A percentile compares a stretch with the other conserved stretches of the same genome.
These are phyloP conservation scores for Noctua comes DNA, from an alignment of 2,888 invertebrate genomes.

Conservation along the genomic window DNA sequence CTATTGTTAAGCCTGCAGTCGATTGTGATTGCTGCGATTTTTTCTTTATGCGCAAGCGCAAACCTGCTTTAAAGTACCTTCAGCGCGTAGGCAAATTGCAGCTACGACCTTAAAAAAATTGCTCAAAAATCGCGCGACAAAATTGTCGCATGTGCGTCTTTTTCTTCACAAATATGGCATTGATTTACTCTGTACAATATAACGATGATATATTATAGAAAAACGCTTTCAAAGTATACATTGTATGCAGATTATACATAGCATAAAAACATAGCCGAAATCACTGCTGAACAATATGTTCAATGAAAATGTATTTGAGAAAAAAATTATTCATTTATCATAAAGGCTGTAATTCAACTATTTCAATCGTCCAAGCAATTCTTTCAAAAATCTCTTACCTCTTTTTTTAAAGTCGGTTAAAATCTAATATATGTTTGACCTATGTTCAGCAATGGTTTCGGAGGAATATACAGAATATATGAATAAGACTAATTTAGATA, in stretches of 20 bases:
- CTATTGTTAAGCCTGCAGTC: constrained; percentile 31
- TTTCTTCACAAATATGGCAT: constrained; percentile 58
- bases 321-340: neutral
- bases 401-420: neutral
- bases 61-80: constrained; percentile 36
- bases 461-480: constrained; percentile 71
- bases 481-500: constrained; percentile 84
- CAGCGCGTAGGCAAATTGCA: constrained; percentile 30
- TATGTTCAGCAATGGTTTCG: constrained; percentile 17
- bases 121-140: constrained; percentile 58
- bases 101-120: constrained; percentile 45
- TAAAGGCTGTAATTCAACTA: neutral
- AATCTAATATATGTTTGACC: neutral
- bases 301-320: neutral
- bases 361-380: neutral
- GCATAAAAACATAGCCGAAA: constrained; percentile 25
- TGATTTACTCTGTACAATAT: constrained; percentile 70
- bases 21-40: constrained; percentile 53
- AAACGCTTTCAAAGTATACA: constrained; percentile 86
- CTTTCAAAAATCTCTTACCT: neutral
- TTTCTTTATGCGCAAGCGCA: constrained; percentile 11
- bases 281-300: constrained; percentile 6
- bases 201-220: constrained; percentile 76
- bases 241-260: constrained; percentile 80
- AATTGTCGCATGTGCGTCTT: constrained; percentile 38